phyloP scores from a whole-genome alignment of 2,113 vertebrate genomes.

The Ammodytes marinus region DNA sequence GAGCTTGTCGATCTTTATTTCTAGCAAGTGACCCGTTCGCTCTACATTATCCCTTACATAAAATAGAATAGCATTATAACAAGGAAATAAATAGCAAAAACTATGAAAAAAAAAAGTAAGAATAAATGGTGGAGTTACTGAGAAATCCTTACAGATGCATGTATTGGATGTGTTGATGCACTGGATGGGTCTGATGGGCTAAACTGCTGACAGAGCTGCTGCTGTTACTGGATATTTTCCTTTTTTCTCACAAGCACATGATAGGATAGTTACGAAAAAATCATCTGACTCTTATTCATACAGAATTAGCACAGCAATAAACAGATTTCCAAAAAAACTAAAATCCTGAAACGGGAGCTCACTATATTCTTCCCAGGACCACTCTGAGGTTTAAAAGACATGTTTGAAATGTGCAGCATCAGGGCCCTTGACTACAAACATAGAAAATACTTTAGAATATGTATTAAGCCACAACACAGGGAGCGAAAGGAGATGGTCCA shows the following conservation, averaged over 20 bases:
- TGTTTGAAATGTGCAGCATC: not conserved
- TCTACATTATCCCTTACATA: too few species aligned
- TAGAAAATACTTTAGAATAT: constrained; percentile 18
- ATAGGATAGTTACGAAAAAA: constrained; percentile 37
- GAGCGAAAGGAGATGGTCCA: not conserved
- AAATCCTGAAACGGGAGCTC: not conserved
- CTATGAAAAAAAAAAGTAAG: too few species aligned
- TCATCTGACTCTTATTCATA: constrained; percentile 41
- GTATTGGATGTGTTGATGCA: not conserved
- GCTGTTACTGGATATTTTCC: not conserved
- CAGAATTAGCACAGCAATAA: constrained; percentile 15
- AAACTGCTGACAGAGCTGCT: constrained; percentile 3
- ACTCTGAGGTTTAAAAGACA: not conserved
- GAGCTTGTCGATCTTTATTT: too few species aligned
- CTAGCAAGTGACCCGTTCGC: too few species aligned
- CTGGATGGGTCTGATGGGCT: not conserved
- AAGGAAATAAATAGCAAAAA: too few species aligned
- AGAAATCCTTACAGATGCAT: not conserved
- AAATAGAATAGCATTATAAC: too few species aligned
- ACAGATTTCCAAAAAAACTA: not conserved
- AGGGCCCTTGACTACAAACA: not conserved
- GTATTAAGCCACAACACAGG: not conserved
- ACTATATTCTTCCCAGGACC: constrained; percentile 10
- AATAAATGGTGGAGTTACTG: too few species aligned
- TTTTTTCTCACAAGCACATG: constrained; percentile 46